phyloP scores from a whole-genome alignment of 2,113 vertebrate species.

The Fulica atra region DNA sequence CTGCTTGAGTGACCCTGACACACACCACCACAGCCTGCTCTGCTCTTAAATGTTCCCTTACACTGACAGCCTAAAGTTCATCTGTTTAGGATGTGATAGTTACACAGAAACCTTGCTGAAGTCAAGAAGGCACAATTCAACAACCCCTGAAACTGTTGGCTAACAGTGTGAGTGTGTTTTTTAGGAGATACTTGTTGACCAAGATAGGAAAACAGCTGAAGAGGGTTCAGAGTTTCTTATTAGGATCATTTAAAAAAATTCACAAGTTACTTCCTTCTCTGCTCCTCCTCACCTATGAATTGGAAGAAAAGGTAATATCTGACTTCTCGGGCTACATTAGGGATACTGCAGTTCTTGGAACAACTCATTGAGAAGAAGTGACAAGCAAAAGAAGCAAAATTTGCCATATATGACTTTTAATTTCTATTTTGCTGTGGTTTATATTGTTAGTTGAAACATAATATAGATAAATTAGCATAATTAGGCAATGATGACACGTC shows the following conservation, averaged over 20 bases:
- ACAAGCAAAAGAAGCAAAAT: background rate
- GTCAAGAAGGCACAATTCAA: background rate
- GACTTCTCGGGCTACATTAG: background rate
- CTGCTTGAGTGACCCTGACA: background rate
- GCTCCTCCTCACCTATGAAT: background rate
- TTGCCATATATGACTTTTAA: background rate
- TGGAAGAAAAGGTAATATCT: background rate
- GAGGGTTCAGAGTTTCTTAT: background rate
- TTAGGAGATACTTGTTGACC: background rate
- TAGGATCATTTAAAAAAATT: background rate
- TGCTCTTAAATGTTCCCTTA: background rate
- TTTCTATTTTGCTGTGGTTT: background rate
- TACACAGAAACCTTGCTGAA: background rate
- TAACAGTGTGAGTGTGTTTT: background rate
- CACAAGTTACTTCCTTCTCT: background rate
- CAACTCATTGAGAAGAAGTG: background rate
- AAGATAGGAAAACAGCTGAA: background rate
- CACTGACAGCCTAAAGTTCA: background rate
- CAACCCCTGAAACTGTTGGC: background rate
- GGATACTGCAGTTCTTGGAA: background rate
- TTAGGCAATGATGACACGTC: background rate
- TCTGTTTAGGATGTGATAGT: background rate
- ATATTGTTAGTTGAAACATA: background rate
- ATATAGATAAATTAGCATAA: background rate
- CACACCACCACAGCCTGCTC: background rate